Conservation (phyloP, 2,797 vertebrate species). For the Danio choprae region DNA sequence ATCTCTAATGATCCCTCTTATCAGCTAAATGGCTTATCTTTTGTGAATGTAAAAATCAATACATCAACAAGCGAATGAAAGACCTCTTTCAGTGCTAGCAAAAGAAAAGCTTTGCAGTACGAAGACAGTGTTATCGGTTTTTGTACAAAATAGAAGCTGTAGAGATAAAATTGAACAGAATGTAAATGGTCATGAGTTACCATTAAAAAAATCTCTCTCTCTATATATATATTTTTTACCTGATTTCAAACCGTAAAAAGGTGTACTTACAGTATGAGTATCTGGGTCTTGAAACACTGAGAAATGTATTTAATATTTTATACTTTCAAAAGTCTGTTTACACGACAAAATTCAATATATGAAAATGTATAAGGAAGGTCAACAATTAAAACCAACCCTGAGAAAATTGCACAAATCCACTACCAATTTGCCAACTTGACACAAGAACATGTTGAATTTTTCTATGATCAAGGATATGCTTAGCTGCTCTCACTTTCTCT, state of each 20-base stretch:
- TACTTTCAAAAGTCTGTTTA: too few species aligned
- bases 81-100: neutral
- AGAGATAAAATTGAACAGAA: neutral
- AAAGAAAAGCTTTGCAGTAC: neutral
- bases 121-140: neutral
- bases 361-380: too few species aligned
- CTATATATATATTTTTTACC: too few species aligned
- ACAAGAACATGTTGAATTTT: neutral
- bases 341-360: too few species aligned
- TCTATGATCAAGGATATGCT: neutral
- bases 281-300: too few species aligned
- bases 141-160: neutral
- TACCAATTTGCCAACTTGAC: neutral
- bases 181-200: neutral
- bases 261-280: too few species aligned
- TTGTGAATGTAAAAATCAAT: neutral
- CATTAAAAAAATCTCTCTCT: constrained; percentile 1
- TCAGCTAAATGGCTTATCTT: constrained; percentile 22
- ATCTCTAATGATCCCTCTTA: constrained; percentile 6
- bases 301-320: too few species aligned
- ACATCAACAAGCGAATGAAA: constrained; percentile 22
- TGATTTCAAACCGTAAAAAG: too few species aligned
- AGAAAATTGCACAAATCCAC: neutral
- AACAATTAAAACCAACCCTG: too few species aligned
- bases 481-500: constrained; percentile 16